Conservation (phyloP, 2,888 invertebrate genomes). For the Cacoxenus indagator region DNA sequence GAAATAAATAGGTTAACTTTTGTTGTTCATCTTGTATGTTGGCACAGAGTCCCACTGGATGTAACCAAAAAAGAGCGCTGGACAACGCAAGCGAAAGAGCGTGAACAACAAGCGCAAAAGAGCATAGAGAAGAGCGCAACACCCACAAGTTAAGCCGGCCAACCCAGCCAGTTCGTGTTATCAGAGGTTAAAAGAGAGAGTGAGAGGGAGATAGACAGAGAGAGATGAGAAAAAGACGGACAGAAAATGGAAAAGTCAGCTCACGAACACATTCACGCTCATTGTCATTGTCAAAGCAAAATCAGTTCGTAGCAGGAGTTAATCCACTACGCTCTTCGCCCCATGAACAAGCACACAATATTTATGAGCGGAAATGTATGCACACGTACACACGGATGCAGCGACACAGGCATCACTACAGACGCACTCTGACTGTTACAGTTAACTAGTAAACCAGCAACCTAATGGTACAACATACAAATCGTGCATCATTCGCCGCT, state of each 20-base stretch:
- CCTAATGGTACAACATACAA: conserved; percentile 39
- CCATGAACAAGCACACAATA: conserved; percentile 1
- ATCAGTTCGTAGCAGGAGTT: conserved; percentile 18
- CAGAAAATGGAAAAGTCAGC: background rate
- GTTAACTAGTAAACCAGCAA: conserved; percentile 59
- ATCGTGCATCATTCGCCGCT: conserved; percentile 36
- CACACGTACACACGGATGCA: background rate
- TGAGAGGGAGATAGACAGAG: no score
- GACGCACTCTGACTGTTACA: conserved; percentile 33
- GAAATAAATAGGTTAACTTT: conserved; percentile 33
- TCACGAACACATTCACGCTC: conserved; percentile 26
- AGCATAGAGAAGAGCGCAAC: background rate
- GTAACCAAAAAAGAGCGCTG: background rate
- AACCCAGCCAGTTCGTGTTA: no score
- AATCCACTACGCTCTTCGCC: conserved; percentile 3
- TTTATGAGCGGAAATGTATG: conserved; percentile 16
- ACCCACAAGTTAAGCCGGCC: no score
- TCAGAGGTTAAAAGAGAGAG: background rate
- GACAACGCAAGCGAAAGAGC: background rate
- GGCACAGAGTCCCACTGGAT: conserved; percentile 17
- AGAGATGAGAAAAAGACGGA: background rate
- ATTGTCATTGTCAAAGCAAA: conserved; percentile 52
- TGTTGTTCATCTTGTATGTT: conserved; percentile 20
- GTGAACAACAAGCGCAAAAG: background rate
- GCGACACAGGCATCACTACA: conserved; percentile 21